A percentile compares a stretch with the other conserved stretches of the same genome.
Conservation (phyloP, 2,888 invertebrate genomes). For the Tromatobia lineatoria region DNA sequence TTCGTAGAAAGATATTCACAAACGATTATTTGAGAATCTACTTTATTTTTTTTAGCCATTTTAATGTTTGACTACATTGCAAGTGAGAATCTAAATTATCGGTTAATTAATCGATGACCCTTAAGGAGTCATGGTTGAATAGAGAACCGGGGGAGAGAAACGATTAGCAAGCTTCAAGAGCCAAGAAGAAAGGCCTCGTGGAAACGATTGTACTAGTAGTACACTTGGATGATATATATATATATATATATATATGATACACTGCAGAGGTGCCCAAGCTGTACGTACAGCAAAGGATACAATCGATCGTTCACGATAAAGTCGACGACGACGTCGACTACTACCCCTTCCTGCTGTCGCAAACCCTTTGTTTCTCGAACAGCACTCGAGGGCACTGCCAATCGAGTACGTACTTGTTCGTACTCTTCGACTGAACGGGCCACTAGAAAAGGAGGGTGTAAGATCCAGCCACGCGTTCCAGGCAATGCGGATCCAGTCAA, state of each 20-base stretch:
- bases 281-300: conserved; percentile 56
- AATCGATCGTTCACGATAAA: conserved; percentile 66
- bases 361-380: conserved; percentile 73
- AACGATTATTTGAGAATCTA: conserved; percentile 19
- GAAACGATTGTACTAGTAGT: conserved; percentile 41
- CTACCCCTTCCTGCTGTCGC: conserved; percentile 44
- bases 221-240: conserved; percentile 1
- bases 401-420: conserved; percentile 68
- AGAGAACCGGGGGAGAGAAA: conserved; percentile 21
- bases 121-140: conserved; percentile 67
- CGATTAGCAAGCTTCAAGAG: conserved; percentile 69
- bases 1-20: conserved; percentile 41
- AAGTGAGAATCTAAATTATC: conserved; percentile 51
- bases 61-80: background rate
- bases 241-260: background rate
- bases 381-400: conserved; percentile 70
- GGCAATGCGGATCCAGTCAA: conserved; percentile 63
- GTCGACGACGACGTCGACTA: conserved; percentile 49
- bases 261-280: conserved; percentile 11
- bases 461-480: conserved; percentile 61
- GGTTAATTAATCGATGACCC: conserved; percentile 72
- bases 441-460: conserved; percentile 3
- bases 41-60: conserved; percentile 28
- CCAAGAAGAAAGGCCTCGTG: conserved; percentile 72
- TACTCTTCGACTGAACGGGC: conserved; percentile 35